phyloP scores from a whole-genome alignment of 2,797 vertebrate species.

The Tapirus indicus region DNA sequence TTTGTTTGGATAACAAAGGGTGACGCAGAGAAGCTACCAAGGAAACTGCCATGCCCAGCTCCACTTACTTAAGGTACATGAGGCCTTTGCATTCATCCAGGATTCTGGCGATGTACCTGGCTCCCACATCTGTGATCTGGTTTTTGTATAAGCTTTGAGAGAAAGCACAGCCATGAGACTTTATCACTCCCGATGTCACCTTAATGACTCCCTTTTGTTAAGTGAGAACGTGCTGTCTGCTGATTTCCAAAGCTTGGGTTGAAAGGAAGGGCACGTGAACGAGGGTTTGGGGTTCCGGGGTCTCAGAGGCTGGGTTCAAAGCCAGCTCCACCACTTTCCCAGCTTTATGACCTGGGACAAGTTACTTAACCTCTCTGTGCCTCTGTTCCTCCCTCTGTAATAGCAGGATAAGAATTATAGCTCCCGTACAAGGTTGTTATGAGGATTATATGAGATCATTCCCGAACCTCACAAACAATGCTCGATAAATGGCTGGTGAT shows the following conservation, averaged over 20 bases:
- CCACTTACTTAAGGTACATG: constrained; percentile 92
- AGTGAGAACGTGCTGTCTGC: background rate
- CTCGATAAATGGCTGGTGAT: rapidly evolving
- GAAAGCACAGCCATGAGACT: constrained; percentile 59
- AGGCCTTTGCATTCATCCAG: constrained; percentile 94
- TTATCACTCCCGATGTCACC: background rate
- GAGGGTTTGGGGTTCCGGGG: background rate
- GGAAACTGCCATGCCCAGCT: rapidly evolving
- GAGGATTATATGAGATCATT: background rate
- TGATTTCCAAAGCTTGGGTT: background rate
- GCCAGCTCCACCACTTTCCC: background rate
- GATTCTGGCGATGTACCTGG: constrained; percentile 92
- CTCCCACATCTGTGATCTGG: constrained; percentile 95
- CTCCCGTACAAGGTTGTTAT: too few relatives aligned
- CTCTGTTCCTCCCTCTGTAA: background rate
- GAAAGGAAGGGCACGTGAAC: background rate
- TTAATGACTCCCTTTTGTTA: background rate
- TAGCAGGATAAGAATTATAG: too few relatives aligned
- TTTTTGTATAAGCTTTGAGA: constrained; percentile 95
- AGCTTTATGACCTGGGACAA: background rate
- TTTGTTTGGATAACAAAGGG: background rate
- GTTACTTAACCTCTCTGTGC: background rate
- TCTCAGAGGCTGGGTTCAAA: background rate
- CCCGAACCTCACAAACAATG: rapidly evolving
- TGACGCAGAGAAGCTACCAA: background rate